Conservation (phyloP, 2,888 invertebrate species). For the Gonocerus acuteangulatus region DNA sequence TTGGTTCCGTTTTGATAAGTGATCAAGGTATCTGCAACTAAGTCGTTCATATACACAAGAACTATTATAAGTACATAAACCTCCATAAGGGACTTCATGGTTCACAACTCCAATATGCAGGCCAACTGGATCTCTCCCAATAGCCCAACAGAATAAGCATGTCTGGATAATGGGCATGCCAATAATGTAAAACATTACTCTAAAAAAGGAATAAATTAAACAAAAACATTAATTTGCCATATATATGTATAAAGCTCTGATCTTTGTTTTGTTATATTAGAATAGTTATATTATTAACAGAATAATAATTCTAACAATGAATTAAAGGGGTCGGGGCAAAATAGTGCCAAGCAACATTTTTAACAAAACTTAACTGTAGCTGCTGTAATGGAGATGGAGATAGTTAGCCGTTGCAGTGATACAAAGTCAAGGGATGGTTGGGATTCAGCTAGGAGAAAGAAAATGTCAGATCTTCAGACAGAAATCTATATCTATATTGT, state of each 20-base stretch:
- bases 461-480: too few species aligned
- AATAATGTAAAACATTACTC: constrained; percentile 75
- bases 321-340: too few species aligned
- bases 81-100: constrained; percentile 54
- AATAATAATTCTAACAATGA: too few species aligned
- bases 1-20: constrained; percentile 58
- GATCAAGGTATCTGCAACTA: constrained; percentile 70
- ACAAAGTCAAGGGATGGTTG: too few species aligned
- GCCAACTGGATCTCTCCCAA: constrained; percentile 76
- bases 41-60: constrained; percentile 58
- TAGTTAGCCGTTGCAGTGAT: too few species aligned
- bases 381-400: too few species aligned
- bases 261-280: too few species aligned
- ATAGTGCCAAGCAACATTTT: too few species aligned
- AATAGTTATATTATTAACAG: too few species aligned
- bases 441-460: too few species aligned
- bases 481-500: too few species aligned
- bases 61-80: constrained; percentile 42
- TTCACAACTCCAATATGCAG: constrained; percentile 73
- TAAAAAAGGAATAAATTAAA: constrained; percentile 43
- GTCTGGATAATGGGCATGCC: constrained; percentile 80
- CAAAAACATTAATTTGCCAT: background rate
- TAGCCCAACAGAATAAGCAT: constrained; percentile 76
- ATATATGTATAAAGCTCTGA: background rate
- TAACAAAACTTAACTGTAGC: too few species aligned